These are phyloP conservation scores for Chaetodon trifascialis DNA, from an alignment of 2,113 vertebrate genomes.

Conservation along the genomic window DNA sequence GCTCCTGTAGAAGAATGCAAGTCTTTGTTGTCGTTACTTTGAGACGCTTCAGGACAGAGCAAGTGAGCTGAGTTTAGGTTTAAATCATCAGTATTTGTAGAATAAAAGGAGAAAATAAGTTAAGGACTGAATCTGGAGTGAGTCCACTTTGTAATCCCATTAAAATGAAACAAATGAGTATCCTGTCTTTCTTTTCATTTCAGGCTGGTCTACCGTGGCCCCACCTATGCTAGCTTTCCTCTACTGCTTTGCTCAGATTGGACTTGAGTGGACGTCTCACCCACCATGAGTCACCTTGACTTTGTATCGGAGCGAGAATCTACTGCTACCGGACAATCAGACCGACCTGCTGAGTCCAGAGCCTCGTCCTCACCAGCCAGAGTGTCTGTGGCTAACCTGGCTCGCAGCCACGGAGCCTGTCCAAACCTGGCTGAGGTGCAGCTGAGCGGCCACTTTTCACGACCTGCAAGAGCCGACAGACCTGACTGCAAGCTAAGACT, in stretches of 20 bases:
- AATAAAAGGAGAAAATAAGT: neutral
- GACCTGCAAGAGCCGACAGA: slow-evolving; percentile 16
- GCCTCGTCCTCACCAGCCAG: slow-evolving; percentile 28
- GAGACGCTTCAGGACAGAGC: neutral
- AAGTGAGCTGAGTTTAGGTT: neutral
- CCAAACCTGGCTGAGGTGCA: slow-evolving; percentile 32
- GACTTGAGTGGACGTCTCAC: slow-evolving; percentile 79
- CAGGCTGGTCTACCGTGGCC: slow-evolving; percentile 80
- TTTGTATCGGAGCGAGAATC: slow-evolving; percentile 42
- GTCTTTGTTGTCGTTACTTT: neutral
- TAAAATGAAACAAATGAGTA: neutral
- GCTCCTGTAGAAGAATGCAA: neutral
- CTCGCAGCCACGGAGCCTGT: slow-evolving; percentile 41
- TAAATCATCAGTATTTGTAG: neutral
- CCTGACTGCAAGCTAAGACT: slow-evolving; percentile 10
- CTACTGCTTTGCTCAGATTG: slow-evolving; percentile 86
- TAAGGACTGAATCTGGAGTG: too few species aligned
- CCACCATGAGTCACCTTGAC: slow-evolving; percentile 72
- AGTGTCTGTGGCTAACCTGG: slow-evolving; percentile 34
- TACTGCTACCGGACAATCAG: slow-evolving; percentile 29
- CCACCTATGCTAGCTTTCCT: slow-evolving; percentile 82
- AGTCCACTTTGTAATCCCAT: too few species aligned
- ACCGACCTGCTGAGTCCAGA: slow-evolving; percentile 44
- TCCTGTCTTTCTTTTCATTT: slow-evolving; percentile 10
- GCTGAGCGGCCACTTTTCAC: slow-evolving; percentile 59